phyloP scores from a whole-genome alignment of 2,113 vertebrate species.

The Vimba vimba region DNA sequence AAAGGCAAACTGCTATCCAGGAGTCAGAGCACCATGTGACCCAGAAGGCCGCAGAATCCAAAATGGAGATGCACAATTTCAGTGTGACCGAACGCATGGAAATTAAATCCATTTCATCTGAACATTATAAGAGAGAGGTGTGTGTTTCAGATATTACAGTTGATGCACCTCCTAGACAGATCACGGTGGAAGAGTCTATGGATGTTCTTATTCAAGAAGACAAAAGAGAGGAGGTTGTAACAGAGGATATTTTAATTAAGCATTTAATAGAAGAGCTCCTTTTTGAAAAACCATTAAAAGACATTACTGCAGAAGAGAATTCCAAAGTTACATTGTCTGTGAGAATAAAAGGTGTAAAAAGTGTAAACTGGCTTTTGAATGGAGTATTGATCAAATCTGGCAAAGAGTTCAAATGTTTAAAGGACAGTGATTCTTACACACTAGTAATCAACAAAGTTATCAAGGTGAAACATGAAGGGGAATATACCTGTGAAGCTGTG shows the following conservation, averaged over 20 bases:
- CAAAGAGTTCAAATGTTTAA: slow-evolving; percentile 89
- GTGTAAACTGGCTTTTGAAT: slow-evolving; percentile 88
- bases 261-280: slow-evolving; percentile 62
- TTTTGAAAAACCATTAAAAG: slow-evolving; percentile 71
- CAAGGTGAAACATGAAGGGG: slow-evolving; percentile 85
- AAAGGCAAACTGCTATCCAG: slow-evolving; percentile 58
- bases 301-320: slow-evolving; percentile 77
- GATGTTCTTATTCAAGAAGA: slow-evolving; percentile 64
- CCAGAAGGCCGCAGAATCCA: slow-evolving; percentile 24
- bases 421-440: slow-evolving; percentile 80
- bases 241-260: slow-evolving; percentile 61
- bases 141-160: slow-evolving; percentile 53
- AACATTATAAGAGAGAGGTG: slow-evolving; percentile 66
- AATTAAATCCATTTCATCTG: slow-evolving; percentile 50
- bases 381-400: slow-evolving; percentile 82
- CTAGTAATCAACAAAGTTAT: slow-evolving; percentile 79
- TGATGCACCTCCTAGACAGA: slow-evolving; percentile 23
- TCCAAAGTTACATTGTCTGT: slow-evolving; percentile 69
- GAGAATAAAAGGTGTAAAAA: slow-evolving; percentile 75
- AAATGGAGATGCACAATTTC: slow-evolving; percentile 17
- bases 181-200: slow-evolving; percentile 57
- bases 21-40: slow-evolving; percentile 53
- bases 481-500: slow-evolving; percentile 87
- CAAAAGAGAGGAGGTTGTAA: slow-evolving; percentile 68
- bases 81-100: slow-evolving; percentile 62